phyloP scores from a whole-genome alignment of 2,888 invertebrate genomes.

The Apodemia mormo region DNA sequence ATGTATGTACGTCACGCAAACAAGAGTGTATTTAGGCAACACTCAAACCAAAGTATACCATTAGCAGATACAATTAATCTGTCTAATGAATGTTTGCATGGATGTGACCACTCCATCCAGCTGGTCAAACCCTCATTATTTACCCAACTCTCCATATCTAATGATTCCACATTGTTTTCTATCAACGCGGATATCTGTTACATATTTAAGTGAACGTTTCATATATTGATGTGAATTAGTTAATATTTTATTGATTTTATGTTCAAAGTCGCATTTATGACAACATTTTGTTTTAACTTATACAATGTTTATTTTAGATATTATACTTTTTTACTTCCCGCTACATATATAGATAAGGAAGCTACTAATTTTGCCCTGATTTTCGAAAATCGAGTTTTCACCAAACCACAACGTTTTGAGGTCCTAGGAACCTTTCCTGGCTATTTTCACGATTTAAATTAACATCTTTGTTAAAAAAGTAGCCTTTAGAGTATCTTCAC shows the following conservation, averaged over 20 bases:
- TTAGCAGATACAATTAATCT: slow-evolving; percentile 76
- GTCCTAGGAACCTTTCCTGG: too few relatives aligned
- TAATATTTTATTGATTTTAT: not conserved
- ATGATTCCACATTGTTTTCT: slow-evolving; percentile 61
- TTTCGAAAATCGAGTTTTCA: too few relatives aligned
- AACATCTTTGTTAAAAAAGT: too few relatives aligned
- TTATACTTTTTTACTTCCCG: too few relatives aligned
- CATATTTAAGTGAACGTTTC: slow-evolving; percentile 21
- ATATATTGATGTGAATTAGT: slow-evolving; percentile 17
- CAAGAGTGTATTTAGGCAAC: slow-evolving; percentile 46
- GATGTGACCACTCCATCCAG: slow-evolving; percentile 67
- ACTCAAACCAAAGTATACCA: slow-evolving; percentile 59
- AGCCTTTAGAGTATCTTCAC: too few relatives aligned
- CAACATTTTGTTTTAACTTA: too few relatives aligned
- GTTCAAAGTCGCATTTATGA: not conserved
- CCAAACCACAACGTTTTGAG: too few relatives aligned
- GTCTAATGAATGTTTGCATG: slow-evolving; percentile 74
- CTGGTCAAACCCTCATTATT: slow-evolving; percentile 67
- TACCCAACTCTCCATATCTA: slow-evolving; percentile 66
- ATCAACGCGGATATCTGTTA: slow-evolving; percentile 24
- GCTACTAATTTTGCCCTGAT: too few relatives aligned
- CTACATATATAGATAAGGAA: too few relatives aligned
- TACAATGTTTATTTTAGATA: too few relatives aligned
- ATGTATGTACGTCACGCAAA: slow-evolving; percentile 17
- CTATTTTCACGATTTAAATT: too few relatives aligned